Conservation (phyloP, 2,888 invertebrate genomes). For the Listrodromus nycthemerus region DNA sequence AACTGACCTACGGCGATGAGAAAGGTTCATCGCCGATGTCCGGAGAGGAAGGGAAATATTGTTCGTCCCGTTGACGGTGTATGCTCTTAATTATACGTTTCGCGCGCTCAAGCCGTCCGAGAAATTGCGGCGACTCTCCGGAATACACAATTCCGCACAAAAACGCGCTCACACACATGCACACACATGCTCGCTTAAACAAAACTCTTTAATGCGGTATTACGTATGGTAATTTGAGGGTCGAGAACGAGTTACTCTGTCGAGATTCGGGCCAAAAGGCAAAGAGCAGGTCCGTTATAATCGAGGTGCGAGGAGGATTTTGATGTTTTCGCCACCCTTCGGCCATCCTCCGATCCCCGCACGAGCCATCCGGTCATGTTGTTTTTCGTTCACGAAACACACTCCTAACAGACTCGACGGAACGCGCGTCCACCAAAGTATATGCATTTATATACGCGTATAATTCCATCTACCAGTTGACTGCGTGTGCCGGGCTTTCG, state of each 20-base stretch:
- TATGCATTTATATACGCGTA: not conserved
- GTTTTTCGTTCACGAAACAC: slow-evolving; percentile 39
- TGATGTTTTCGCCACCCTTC: slow-evolving; percentile 22
- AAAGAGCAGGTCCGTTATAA: slow-evolving; percentile 50
- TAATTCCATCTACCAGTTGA: slow-evolving; percentile 7
- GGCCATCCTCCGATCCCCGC: not conserved
- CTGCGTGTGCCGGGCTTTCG: slow-evolving; percentile 12
- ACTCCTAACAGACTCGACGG: slow-evolving; percentile 4
- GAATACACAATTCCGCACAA: not conserved
- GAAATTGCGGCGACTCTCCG: slow-evolving; percentile 32
- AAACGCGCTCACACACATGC: slow-evolving; percentile 57
- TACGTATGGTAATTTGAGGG: slow-evolving; percentile 48
- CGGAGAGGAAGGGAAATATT: slow-evolving; percentile 1
- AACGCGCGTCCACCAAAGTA: not conserved
- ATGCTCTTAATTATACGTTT: slow-evolving; percentile 32
- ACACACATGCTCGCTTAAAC: slow-evolving; percentile 1
- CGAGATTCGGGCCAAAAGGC: slow-evolving; percentile 42
- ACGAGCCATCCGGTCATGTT: slow-evolving; percentile 57
- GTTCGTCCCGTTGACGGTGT: not conserved
- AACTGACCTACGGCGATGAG: not conserved
- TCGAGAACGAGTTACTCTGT: slow-evolving; percentile 31
- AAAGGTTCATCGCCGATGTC: not conserved
- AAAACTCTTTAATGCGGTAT: slow-evolving; percentile 81
- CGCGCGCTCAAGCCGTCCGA: slow-evolving; percentile 5
- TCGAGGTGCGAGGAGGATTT: slow-evolving; percentile 17